A percentile compares a stretch with the other conserved stretches of the same genome.
Evolutionary conservation across 2,888 invertebrate species (phyloP).

Genomic region (Molanna angustata): DNA sequence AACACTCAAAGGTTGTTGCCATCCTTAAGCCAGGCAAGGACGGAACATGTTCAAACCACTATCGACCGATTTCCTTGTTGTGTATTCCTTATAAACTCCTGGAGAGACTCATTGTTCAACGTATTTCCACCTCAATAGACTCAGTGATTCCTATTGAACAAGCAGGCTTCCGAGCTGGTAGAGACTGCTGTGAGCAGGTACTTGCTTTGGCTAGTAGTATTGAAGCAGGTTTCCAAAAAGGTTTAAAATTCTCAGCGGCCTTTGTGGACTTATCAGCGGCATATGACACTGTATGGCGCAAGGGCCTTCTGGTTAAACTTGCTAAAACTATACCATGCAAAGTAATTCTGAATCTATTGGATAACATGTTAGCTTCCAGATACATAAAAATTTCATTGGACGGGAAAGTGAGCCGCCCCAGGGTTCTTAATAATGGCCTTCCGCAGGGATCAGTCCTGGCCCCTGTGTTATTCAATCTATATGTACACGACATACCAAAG

Average conservation of each 20-base stretch:
- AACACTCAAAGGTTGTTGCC: no score
- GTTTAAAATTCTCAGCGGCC: constrained; percentile 1
- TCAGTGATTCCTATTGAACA: constrained; percentile 8
- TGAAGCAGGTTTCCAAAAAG: constrained; percentile 4
- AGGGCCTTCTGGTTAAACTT: constrained; percentile 2
- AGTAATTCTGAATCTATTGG: not conserved
- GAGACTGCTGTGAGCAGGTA: no score
- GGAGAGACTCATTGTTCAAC: constrained; percentile 6
- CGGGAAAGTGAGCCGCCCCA: no score
- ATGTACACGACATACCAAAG: no score
- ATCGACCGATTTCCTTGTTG: constrained; percentile 2
- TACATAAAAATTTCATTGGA: constrained; percentile 1
- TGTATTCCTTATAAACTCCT: constrained; percentile 5
- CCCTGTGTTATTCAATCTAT: no score
- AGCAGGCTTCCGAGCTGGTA: constrained; percentile 1
- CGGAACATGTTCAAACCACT: constrained; percentile 3
- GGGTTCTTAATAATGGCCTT: no score
- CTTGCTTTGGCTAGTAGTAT: constrained; percentile 5
- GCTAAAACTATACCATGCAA: constrained; percentile 3
- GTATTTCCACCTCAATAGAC: constrained; percentile 8
- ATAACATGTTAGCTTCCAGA: not conserved
- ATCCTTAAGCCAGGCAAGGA: no score
- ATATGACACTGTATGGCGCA: constrained; percentile 1
- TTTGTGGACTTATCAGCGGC: constrained; percentile 8
- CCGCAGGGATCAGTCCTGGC: no score